phyloP scores from a whole-genome alignment of 2,797 vertebrate species.

The Takifugu ocellatus region DNA sequence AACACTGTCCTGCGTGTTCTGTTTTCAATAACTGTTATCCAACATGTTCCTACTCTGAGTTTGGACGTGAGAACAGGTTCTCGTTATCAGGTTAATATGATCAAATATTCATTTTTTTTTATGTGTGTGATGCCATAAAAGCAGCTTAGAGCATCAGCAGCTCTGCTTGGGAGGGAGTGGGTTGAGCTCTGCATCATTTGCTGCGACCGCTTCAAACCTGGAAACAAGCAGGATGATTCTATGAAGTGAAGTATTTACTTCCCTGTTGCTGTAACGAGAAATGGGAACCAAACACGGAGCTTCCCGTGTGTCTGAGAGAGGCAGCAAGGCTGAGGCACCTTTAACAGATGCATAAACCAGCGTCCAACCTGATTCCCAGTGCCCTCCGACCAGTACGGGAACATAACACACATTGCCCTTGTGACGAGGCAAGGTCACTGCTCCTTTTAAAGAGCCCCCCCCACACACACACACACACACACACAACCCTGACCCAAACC shows the following conservation, averaged over 20 bases:
- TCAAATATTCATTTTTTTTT: no score
- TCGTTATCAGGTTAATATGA: no score
- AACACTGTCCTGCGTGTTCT: no score
- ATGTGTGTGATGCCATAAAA: no score
- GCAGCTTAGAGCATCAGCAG: no score
- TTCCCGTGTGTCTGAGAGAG: slow-evolving; percentile 26
- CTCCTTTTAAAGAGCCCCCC: slow-evolving; percentile 39
- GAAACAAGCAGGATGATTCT: neutral
- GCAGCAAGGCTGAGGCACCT: slow-evolving; percentile 34
- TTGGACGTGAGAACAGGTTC: no score
- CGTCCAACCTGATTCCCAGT: slow-evolving; percentile 45
- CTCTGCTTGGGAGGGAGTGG: no score
- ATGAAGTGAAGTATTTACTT: slow-evolving; percentile 41
- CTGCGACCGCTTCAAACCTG: no score
- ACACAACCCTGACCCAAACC: neutral
- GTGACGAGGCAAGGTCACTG: slow-evolving; percentile 62
- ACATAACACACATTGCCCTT: slow-evolving; percentile 47
- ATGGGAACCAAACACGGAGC: slow-evolving; percentile 10
- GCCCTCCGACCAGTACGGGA: slow-evolving; percentile 38
- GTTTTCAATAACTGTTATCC: no score
- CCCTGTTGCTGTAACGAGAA: neutral
- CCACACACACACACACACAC: slow-evolving; percentile 13
- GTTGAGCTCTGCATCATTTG: no score
- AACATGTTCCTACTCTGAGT: no score
- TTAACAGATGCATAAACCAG: slow-evolving; percentile 59